Evolutionary conservation across 1,140 invertebrate species (phyloP), one percentile per base, ranked within the genome.

Genomic region (Aphaenogaster floridana): DNA sequence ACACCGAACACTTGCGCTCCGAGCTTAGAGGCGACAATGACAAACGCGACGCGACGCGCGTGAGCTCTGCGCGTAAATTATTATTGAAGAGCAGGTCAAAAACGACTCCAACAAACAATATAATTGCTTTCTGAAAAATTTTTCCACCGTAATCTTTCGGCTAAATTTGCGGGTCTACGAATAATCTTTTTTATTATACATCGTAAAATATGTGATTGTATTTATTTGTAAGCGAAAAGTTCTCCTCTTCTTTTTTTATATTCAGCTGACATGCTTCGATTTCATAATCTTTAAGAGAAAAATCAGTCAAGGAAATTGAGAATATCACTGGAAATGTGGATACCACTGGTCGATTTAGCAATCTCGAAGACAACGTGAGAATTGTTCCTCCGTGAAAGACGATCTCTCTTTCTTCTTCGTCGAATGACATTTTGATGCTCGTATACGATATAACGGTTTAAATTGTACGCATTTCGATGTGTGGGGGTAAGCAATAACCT

Each of bases 391-490:
- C 13, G 7, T 11, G 48, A 91, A 81, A 80, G 72, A 90, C 45
- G 52, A 86, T 90, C 87, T 36, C 83, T 91, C 68, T 86, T 77
- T 87, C 63, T 69, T 66, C 71, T 59, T 59, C 68, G 28, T 88
- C 11, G 17, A 89, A 89, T 52, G 63, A 83, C 39, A 88, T 84
- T 89, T 88, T 80, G 54, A 57, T 72, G 81, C 74, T 87, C 86
- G 48, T 76, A 39, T 84, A 83, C 59, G 63, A 91, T 88, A 68
- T 76, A 61, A 71, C 48, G 68, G 15, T 36, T 74, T 59, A 59
- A 81, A 81, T 39, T 61, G 68, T 68, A 36, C 11, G 42, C 45
- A 1, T 28, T 28, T 28, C 0, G 28, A 28, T 28, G 28, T 28
- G 42, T 59, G 59, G 36, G 72, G 9, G 15, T 81, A 83, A 83